Evolutionary conservation across 2,888 invertebrate genomes (phyloP).

Genomic region (Agapostemon virescens): DNA sequence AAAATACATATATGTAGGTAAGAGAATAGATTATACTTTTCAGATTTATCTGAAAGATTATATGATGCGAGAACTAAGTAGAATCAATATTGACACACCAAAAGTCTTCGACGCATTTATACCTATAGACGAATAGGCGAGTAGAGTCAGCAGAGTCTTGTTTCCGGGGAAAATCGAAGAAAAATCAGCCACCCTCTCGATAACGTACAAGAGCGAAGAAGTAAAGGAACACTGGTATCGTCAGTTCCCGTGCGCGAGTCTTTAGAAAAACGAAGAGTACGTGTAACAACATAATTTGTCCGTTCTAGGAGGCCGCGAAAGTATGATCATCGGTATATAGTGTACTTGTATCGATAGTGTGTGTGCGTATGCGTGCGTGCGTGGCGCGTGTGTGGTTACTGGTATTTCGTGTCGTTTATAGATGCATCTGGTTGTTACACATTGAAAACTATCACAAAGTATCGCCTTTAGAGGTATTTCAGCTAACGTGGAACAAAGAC

Average conservation of each 20-base stretch:
- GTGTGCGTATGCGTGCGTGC: conserved; percentile 19
- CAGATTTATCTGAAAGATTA: neutral
- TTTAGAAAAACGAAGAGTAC: conserved; percentile 39
- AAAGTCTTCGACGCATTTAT: neutral
- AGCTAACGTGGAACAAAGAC: conserved; percentile 36
- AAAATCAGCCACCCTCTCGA: conserved; percentile 73
- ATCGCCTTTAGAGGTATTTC: conserved; percentile 40
- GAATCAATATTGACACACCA: neutral
- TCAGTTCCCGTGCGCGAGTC: conserved; percentile 47
- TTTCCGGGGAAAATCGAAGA: conserved; percentile 66
- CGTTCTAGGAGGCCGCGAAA: conserved; percentile 36
- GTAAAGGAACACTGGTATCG: conserved; percentile 61
- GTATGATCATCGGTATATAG: conserved; percentile 27
- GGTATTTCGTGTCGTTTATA: conserved; percentile 6
- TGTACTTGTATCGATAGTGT: neutral
- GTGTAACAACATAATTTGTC: conserved; percentile 30
- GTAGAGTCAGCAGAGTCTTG: conserved; percentile 41
- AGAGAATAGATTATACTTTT: neutral
- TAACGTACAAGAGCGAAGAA: conserved; percentile 64
- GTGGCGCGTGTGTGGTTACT: neutral
- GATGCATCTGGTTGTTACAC: conserved; percentile 42
- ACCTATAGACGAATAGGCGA: neutral
- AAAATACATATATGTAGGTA: neutral
- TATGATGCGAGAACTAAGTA: neutral
- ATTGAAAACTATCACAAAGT: conserved; percentile 61